Conservation (phyloP, 53 echinoderm and acorn worm species). For the Antedon mediterranea region DNA sequence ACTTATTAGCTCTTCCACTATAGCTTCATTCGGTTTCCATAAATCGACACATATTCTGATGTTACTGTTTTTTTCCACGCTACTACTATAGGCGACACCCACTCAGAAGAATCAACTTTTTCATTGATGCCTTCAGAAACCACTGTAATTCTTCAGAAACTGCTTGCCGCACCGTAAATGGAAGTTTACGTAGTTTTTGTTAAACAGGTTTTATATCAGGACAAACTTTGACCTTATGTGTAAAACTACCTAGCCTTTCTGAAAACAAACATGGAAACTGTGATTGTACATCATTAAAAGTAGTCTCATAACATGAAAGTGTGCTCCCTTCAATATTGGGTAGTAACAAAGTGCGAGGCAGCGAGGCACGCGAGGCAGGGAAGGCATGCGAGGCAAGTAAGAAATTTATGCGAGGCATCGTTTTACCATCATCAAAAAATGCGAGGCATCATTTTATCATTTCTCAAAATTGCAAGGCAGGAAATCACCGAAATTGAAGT, state of each 20-base stretch:
- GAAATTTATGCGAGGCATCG: too few species aligned
- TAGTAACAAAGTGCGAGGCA: too few species aligned
- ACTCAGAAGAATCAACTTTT: neutral
- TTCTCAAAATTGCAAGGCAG: too few species aligned
- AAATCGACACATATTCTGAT: constrained; percentile 14
- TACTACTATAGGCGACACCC: constrained; percentile 19
- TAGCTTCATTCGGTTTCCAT: constrained; percentile 17
- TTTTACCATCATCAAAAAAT: too few species aligned
- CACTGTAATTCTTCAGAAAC: constrained; percentile 15
- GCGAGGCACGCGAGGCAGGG: too few species aligned
- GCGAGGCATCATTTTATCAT: too few species aligned
- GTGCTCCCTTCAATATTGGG: neutral
- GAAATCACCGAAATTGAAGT: too few species aligned
- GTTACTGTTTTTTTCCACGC: constrained; percentile 14
- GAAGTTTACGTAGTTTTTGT: constrained; percentile 10
- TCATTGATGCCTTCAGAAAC: constrained; percentile 18
- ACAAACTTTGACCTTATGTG: constrained; percentile 6
- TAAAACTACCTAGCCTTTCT: neutral
- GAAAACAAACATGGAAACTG: constrained; percentile 8
- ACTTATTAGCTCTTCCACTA: constrained; percentile 42
- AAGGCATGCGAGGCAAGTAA: too few species aligned
- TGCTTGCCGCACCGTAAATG: constrained; percentile 3
- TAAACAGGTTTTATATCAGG: neutral
- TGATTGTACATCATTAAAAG: neutral
- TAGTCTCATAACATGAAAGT: too few species aligned